These are phyloP conservation scores for Drosophila azteca DNA, from an alignment of 1,140 invertebrate species.

Conservation along the genomic window DNA sequence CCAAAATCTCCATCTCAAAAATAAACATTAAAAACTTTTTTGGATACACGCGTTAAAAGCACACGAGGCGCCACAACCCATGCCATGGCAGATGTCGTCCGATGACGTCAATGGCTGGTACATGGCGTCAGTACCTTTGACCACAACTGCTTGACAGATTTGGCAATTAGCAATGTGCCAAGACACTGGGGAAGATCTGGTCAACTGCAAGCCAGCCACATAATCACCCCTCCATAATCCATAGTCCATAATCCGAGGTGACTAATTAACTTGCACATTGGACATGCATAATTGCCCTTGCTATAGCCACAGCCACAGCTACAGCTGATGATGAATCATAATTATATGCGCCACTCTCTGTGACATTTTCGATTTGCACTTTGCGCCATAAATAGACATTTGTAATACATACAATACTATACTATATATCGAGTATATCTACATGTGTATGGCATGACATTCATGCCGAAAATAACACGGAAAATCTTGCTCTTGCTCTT, in stretches of 20 bases:
- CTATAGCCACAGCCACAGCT: neutral
- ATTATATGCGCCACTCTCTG: neutral
- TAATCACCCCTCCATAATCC: neutral
- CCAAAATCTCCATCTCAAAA: conserved; percentile 5
- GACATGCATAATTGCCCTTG: conserved; percentile 20
- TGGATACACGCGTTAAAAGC: conserved; percentile 12
- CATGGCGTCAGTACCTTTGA: conserved; percentile 40
- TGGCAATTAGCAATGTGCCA: conserved; percentile 69
- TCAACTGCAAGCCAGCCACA: conserved; percentile 13
- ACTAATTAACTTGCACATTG: conserved; percentile 47
- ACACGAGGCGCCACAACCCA: neutral
- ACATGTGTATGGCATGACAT: neutral
- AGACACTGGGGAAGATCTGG: conserved; percentile 7
- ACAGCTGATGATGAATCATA: conserved; percentile 39
- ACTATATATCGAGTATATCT: conserved; percentile 26
- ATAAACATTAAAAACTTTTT: conserved; percentile 34
- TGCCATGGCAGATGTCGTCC: conserved; percentile 24
- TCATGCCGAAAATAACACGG: conserved; percentile 11
- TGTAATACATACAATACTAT: conserved; percentile 10
- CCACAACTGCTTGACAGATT: conserved; percentile 67
- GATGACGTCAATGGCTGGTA: conserved; percentile 52
- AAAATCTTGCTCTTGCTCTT: conserved; percentile 19
- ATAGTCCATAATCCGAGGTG: conserved; percentile 12
- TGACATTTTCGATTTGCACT: conserved; percentile 35
- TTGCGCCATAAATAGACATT: conserved; percentile 45